Base-by-base conservation (phyloP, 2,888 invertebrate species). In the Empis stercorea region DNA sequence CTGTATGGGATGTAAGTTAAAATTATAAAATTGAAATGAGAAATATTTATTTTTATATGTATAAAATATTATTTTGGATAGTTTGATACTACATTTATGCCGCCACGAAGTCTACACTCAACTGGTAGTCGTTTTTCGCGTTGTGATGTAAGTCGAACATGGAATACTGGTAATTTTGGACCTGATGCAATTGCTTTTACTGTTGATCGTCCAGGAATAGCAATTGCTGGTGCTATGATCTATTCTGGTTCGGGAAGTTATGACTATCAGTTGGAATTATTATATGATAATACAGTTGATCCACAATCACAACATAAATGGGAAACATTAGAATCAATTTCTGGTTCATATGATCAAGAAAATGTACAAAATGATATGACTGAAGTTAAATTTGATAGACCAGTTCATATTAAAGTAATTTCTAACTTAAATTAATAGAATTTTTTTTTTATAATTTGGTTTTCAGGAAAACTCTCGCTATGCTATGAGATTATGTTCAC, bases 151-250 rank as follows among this genome's bases (percentile, higher is more conserved):
- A 84, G 85, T 43, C 80, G 92, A 40, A 87, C 88, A 1, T 97
- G 97, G 97, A 95, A 96, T 65, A 93, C 95, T 0, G 93, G 95
- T 4, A 93, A 92, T 65, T 95, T 95, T 30, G 92, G 92, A 10
- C 92, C 95, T 0, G 97, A 99, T 71, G 95, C 95, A 1, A 87
- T 99, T 58, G 89, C 89, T 59, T 93, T 96, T 62, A 83, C 85
- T 32, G 94, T 96, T 10, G 95, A 97, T 71, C 76, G 86, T 16
- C 76, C 86, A 0, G 95, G 95, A 3, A 81, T 96, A 42, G 81
- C 87, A 20, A 77, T 97, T 37, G 87, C 87, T 27, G 97, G 96
- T 1, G 87, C 87, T 4, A 85, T 85, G 58, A 81, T 95, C 30
- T 97, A 89, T 64, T 87, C 88, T 1, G 95, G 95, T 0, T 79